A percentile compares a stretch with the other conserved stretches of the same genome.
Evolutionary conservation across 2,888 invertebrate genomes (phyloP).

Genomic region (Pristionchus maxplancki): DNA sequence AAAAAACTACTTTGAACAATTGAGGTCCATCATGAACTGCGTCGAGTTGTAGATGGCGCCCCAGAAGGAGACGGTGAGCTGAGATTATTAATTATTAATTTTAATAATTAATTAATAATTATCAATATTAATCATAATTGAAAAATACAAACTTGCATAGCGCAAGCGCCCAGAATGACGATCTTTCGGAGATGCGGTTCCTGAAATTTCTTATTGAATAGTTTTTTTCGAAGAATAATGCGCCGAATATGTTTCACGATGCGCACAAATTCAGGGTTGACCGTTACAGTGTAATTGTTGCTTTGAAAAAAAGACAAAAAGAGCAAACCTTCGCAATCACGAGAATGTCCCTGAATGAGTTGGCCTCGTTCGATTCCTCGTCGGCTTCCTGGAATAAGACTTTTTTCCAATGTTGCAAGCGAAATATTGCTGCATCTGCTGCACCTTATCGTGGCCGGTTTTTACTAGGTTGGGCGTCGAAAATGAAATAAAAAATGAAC

Average conservation of each 20-base stretch:
- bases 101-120: not conserved
- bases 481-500: too few relatives aligned
- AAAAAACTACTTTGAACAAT: not conserved
- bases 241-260: not conserved
- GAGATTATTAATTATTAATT: not conserved
- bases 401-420: not conserved
- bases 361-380: not conserved
- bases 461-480: too few relatives aligned
- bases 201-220: constrained; percentile 46
- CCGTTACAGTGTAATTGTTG: too few relatives aligned
- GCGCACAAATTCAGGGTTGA: not conserved
- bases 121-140: not conserved
- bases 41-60: constrained; percentile 49
- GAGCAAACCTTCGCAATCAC: not conserved
- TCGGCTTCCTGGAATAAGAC: constrained; percentile 19
- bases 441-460: too few relatives aligned
- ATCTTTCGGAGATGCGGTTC: constrained; percentile 66
- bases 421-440: too few relatives aligned
- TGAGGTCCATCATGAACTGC: constrained; percentile 38
- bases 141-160: constrained; percentile 52
- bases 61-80: constrained; percentile 43
- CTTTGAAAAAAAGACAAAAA: not conserved
- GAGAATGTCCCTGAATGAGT: constrained; percentile 38
- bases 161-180: constrained; percentile 57
- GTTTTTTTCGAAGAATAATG: not conserved